Evolutionary conservation across 2,113 vertebrate species (phyloP).

Genomic region (Embiotoca jacksoni): DNA sequence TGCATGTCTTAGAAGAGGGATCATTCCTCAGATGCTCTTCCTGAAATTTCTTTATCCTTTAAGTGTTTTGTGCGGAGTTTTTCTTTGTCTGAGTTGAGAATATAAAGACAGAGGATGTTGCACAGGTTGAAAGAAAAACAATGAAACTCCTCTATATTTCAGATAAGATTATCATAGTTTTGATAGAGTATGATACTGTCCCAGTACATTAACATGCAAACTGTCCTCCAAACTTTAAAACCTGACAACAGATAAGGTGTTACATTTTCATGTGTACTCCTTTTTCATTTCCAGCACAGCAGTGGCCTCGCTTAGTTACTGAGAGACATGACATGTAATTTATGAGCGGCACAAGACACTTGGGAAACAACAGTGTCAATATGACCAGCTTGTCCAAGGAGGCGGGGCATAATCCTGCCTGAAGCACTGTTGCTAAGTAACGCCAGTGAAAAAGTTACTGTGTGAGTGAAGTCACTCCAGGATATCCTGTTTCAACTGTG

Average conservation of each 20-base stretch:
- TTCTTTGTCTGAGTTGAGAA: too few species aligned
- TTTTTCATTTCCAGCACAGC: not conserved
- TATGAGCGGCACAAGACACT: not conserved
- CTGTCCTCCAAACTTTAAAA: not conserved
- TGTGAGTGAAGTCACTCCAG: constrained; percentile 79
- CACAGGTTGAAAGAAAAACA: too few species aligned
- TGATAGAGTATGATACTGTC: too few species aligned
- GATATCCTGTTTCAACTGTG: constrained; percentile 85
- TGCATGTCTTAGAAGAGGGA: too few species aligned
- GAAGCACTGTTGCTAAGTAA: constrained; percentile 74
- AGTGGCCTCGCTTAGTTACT: not conserved
- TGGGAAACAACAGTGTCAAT: constrained; percentile 27
- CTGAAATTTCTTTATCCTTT: too few species aligned
- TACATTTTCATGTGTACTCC: not conserved
- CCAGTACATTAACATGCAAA: not conserved
- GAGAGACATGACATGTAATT: not conserved
- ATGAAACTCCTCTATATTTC: too few species aligned
- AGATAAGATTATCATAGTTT: too few species aligned
- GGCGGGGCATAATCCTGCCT: constrained; percentile 20
- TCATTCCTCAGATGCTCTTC: too few species aligned
- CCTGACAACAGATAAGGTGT: not conserved
- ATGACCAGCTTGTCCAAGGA: not conserved
- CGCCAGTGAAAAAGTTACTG: constrained; percentile 68
- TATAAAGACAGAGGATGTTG: too few species aligned
- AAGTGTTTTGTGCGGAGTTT: too few species aligned